Evolutionary conservation across 2,113 vertebrate genomes (phyloP).

Genomic region (Nothocercus nigrocapillus): DNA sequence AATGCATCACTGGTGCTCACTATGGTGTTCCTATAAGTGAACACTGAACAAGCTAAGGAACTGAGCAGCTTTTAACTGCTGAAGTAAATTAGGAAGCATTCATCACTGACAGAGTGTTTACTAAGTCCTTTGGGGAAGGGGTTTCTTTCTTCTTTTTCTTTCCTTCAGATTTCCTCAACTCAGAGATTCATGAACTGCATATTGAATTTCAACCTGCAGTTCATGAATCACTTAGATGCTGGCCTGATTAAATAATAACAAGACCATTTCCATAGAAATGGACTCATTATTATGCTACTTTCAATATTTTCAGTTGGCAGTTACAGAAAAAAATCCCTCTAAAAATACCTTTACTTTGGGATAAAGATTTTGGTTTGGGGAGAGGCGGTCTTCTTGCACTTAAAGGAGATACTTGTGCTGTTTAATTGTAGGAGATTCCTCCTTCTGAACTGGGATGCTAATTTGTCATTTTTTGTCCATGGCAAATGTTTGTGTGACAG

Average conservation of each 20-base stretch:
- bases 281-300: slow-evolving; percentile 57
- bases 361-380: background rate
- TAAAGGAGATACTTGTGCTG: background rate
- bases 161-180: slow-evolving; percentile 33
- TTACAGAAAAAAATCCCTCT: background rate
- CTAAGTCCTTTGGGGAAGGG: background rate
- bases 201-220: slow-evolving; percentile 70
- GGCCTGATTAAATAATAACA: slow-evolving; percentile 73
- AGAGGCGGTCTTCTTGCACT: background rate
- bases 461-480: background rate
- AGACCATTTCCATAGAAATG: slow-evolving; percentile 76
- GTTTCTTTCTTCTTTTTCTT: background rate
- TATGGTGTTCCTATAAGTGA: background rate
- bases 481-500: background rate
- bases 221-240: slow-evolving; percentile 74
- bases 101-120: slow-evolving; percentile 1
- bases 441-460: background rate
- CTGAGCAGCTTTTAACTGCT: background rate
- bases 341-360: background rate
- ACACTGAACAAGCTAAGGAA: background rate
- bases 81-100: slow-evolving; percentile 36
- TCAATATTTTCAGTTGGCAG: slow-evolving; percentile 32
- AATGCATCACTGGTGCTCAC: background rate
- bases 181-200: slow-evolving; percentile 54
- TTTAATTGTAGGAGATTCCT: background rate